Evolutionary conservation across 2,113 vertebrate species (phyloP).

Genomic region (Hydrochoerus hydrochaeris): DNA sequence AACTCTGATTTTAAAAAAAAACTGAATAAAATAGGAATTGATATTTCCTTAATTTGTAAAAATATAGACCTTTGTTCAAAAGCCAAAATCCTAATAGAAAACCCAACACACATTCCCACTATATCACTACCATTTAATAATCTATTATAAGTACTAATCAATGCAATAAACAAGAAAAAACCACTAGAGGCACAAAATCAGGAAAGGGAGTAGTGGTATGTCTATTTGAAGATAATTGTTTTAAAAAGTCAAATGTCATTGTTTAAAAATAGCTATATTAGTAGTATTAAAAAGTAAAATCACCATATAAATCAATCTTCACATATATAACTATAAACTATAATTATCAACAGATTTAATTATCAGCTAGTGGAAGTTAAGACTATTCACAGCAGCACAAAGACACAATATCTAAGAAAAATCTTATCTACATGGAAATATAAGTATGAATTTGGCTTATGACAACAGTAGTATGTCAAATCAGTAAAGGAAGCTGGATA

Average conservation of each 20-base stretch:
- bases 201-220: background rate
- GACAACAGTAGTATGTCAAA: background rate
- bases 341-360: background rate
- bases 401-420: background rate
- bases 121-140: background rate
- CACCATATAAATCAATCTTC: background rate
- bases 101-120: background rate
- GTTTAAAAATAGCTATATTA: background rate
- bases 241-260: background rate
- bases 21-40: constrained; percentile 10
- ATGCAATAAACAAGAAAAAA: constrained; percentile 2
- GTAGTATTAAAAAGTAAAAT: background rate
- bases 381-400: background rate
- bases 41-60: constrained; percentile 19
- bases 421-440: background rate
- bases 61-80: background rate
- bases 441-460: background rate
- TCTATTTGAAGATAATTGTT: background rate
- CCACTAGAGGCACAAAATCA: background rate
- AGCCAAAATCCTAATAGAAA: background rate
- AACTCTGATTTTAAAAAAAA: constrained; percentile 26
- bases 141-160: background rate
- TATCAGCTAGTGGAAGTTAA: background rate
- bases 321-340: background rate
- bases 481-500: background rate